These are phyloP conservation scores for Sebastes variabilis DNA, from an alignment of 2,797 vertebrate genomes.

Conservation along the genomic window DNA sequence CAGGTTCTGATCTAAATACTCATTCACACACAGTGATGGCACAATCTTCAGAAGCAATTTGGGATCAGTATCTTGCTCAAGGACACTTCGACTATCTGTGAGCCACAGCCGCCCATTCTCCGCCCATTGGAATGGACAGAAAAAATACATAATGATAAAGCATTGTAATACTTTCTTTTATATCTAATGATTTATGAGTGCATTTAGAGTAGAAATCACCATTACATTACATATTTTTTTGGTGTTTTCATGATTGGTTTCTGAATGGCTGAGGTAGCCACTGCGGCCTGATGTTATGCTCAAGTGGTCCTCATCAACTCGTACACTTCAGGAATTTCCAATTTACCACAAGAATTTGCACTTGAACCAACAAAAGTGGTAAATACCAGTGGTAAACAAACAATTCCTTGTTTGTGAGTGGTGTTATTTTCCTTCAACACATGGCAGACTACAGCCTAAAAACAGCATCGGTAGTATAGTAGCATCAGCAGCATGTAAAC, in stretches of 20 bases:
- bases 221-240: too few relatives aligned
- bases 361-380: neutral
- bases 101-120: too few relatives aligned
- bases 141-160: too few relatives aligned
- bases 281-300: neutral
- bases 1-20: too few relatives aligned
- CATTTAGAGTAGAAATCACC: neutral
- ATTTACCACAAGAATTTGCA: neutral
- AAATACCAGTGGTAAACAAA: slow-evolving; percentile 4
- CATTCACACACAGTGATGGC: too few relatives aligned
- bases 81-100: too few relatives aligned
- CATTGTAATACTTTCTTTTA: neutral
- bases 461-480: too few relatives aligned
- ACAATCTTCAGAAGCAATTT: too few relatives aligned
- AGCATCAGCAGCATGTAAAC: too few relatives aligned
- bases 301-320: slow-evolving; percentile 11
- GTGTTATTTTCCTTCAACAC: neutral
- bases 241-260: neutral
- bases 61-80: too few relatives aligned
- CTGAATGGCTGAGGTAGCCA: neutral
- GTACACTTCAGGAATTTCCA: neutral
- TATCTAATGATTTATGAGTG: neutral
- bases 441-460: too few relatives aligned
- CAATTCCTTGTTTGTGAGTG: neutral
- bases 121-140: too few relatives aligned